phyloP scores from a whole-genome alignment of 2,888 invertebrate species.

The Drosophila silvestris region DNA sequence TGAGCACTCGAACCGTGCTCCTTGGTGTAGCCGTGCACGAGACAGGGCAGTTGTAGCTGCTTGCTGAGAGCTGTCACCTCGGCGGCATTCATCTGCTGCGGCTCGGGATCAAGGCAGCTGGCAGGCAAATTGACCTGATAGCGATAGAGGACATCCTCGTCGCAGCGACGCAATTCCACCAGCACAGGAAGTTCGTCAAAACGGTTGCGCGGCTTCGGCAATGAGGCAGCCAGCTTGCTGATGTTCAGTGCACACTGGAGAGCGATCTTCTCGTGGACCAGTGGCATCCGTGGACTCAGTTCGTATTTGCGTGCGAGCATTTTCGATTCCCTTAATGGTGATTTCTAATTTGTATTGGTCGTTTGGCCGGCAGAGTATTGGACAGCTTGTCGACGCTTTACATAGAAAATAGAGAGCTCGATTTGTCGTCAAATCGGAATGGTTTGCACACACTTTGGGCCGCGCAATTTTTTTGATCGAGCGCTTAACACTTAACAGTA shows the following conservation, averaged over 20 bases:
- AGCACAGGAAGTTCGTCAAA: constrained; percentile 59
- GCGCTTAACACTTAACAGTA: constrained; percentile 64
- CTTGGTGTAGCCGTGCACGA: constrained; percentile 14
- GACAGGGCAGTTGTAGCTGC: constrained; percentile 35
- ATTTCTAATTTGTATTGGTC: not conserved
- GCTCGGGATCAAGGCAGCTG: not conserved
- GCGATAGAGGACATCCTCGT: constrained; percentile 42
- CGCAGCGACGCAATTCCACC: constrained; percentile 58
- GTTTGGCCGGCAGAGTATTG: constrained; percentile 27
- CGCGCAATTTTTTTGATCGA: constrained; percentile 50
- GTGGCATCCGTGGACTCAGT: constrained; percentile 28
- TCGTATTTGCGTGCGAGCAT: constrained; percentile 49
- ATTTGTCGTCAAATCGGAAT: constrained; percentile 46
- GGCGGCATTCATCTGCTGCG: not conserved
- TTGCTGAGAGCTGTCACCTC: constrained; percentile 30
- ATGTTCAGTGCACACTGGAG: constrained; percentile 60
- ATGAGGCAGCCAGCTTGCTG: constrained; percentile 32
- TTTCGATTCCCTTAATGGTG: constrained; percentile 7
- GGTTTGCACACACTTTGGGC: constrained; percentile 53
- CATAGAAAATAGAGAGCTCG: constrained; percentile 59
- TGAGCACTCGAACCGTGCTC: not conserved
- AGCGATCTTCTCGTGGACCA: constrained; percentile 60
- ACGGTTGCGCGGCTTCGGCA: constrained; percentile 47
- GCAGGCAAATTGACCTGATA: constrained; percentile 66
- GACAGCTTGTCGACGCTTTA: constrained; percentile 36